A percentile compares a stretch with the other conserved stretches of the same genome.
Evolutionary conservation across 1,140 invertebrate species (phyloP).

Genomic region (Caenorhabditis briggsae): DNA sequence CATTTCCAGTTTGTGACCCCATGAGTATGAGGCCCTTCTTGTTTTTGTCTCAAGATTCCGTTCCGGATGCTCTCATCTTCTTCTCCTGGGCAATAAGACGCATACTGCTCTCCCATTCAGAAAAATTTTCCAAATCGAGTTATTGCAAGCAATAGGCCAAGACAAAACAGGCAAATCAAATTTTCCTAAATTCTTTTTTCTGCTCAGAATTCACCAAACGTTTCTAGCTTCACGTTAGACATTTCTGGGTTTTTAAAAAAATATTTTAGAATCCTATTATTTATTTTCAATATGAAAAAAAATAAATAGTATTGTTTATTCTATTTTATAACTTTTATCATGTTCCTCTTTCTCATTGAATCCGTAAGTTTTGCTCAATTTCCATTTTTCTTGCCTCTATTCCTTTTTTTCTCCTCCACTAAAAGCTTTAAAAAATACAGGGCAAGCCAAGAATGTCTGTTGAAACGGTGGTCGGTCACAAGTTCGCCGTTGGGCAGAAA

Average conservation of each 20-base stretch:
- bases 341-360: not conserved
- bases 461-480: slow-evolving; percentile 48
- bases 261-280: no score
- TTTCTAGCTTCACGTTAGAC: no score
- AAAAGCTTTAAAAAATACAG: not conserved
- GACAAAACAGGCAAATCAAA: slow-evolving; percentile 37
- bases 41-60: slow-evolving; percentile 28
- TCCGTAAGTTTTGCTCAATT: not conserved
- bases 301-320: not conserved
- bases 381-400: not conserved
- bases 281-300: no score
- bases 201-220: not conserved
- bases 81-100: not conserved
- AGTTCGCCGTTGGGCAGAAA: slow-evolving; percentile 56
- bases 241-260: no score
- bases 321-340: not conserved
- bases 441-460: slow-evolving; percentile 46
- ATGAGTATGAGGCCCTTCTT: not conserved
- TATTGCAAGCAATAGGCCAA: slow-evolving; percentile 47
- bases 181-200: not conserved
- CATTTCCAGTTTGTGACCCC: slow-evolving; percentile 2
- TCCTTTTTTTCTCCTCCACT: not conserved
- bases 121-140: slow-evolving; percentile 44
- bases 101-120: not conserved
- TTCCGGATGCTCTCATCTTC: slow-evolving; percentile 53